Conservation (phyloP, 2,888 invertebrate species). For the Pteria penguin region DNA sequence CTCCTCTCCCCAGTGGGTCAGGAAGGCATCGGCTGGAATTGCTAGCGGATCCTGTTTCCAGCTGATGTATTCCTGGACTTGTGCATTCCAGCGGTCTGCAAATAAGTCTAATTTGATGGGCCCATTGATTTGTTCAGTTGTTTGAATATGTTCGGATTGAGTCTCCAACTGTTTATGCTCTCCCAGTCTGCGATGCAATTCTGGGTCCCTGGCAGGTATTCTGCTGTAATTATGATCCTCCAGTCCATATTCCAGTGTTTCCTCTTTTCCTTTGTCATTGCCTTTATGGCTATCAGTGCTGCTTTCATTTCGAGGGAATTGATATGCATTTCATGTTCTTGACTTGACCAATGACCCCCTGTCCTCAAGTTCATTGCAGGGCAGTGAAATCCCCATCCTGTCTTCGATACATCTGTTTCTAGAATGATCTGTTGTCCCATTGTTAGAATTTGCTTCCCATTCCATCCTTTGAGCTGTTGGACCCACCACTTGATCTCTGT, state of each 20-base stretch:
- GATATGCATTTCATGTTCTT: slow-evolving; percentile 12
- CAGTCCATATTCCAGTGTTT: neutral
- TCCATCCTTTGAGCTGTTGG: slow-evolving; percentile 9
- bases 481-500: slow-evolving; percentile 10
- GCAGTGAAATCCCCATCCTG: slow-evolving; percentile 12
- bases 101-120: neutral
- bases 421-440: neutral
- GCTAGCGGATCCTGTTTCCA: slow-evolving; percentile 2
- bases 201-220: slow-evolving; percentile 15
- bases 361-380: neutral
- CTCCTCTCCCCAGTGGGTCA: neutral
- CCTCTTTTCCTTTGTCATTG: slow-evolving; percentile 3
- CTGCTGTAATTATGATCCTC: slow-evolving; percentile 12
- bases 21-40: neutral
- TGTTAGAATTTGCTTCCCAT: slow-evolving; percentile 27
- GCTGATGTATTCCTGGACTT: neutral
- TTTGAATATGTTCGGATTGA: too few species aligned
- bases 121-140: too few species aligned
- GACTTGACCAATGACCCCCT: slow-evolving; percentile 1
- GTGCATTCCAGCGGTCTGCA: too few species aligned
- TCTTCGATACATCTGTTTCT: slow-evolving; percentile 14
- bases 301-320: slow-evolving; percentile 13
- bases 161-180: slow-evolving; percentile 17
- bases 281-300: slow-evolving; percentile 8
- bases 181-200: slow-evolving; percentile 18